A percentile compares a stretch with the other conserved stretches of the same genome.
Conservation (phyloP, 2,797 vertebrate species). For the Chiloscyllium punctatum region DNA sequence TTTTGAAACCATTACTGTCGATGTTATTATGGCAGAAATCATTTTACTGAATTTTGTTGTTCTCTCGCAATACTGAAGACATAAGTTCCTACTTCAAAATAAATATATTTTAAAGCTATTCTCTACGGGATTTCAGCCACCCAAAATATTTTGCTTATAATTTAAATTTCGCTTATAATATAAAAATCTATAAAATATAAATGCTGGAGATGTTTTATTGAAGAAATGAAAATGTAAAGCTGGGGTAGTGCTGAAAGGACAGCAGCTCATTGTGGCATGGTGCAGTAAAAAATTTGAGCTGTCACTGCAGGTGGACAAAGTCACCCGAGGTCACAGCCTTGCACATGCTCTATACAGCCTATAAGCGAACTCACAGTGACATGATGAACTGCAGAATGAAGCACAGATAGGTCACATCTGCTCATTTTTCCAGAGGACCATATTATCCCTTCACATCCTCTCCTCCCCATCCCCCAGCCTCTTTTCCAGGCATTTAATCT, state of each 20-base stretch:
- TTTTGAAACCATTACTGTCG: neutral
- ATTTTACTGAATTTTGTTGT: neutral
- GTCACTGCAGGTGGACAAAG: conserved; percentile 34
- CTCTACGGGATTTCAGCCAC: neutral
- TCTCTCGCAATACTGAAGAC: neutral
- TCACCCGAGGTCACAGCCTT: conserved; percentile 34
- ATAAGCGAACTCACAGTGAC: conserved; percentile 24
- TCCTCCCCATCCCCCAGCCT: neutral
- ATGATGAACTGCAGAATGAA: conserved; percentile 38
- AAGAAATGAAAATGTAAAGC: neutral
- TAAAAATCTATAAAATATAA: too few species aligned
- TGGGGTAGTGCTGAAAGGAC: conserved; percentile 24
- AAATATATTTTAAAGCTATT: neutral
- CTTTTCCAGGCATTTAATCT: conserved; percentile 31
- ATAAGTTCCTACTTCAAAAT: neutral
- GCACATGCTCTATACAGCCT: conserved; percentile 30
- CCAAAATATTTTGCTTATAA: neutral
- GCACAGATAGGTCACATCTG: conserved; percentile 36
- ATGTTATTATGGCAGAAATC: neutral
- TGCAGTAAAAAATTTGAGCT: conserved; percentile 27
- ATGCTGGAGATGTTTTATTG: neutral
- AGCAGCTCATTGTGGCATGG: conserved; percentile 12
- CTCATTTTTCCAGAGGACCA: conserved; percentile 22
- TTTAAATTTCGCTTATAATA: neutral
- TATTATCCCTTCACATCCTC: conserved; percentile 27